Percentiles rank a stretch among this genome's conserved stretches.
Evolutionary conservation across 2,113 vertebrate genomes (phyloP).

Genomic region (Irena cyanogastra): DNA sequence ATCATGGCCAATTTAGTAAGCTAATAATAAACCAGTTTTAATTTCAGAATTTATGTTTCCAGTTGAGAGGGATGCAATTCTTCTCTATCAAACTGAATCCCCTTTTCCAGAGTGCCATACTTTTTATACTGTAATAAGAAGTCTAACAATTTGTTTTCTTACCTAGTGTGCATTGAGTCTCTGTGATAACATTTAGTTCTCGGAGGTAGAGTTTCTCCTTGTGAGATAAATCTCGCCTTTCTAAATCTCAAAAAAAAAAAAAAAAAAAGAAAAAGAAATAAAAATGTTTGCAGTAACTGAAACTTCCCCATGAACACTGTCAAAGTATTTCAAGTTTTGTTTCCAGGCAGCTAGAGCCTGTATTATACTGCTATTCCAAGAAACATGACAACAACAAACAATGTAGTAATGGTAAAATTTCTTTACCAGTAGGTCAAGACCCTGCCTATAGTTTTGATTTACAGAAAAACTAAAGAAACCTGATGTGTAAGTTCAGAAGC

Average conservation of each 20-base stretch:
- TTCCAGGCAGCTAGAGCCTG: not conserved
- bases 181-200: constrained; percentile 96
- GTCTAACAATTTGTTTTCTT: constrained; percentile 1
- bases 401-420: not conserved
- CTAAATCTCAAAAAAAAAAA: constrained; percentile 85
- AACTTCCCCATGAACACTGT: not conserved
- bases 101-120: not conserved
- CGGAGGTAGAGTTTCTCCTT: constrained; percentile 97
- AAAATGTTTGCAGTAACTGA: not conserved
- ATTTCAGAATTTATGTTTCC: not conserved
- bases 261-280: not conserved
- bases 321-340: not conserved
- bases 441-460: not conserved
- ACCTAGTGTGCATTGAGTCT: constrained; percentile 98
- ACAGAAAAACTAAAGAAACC: not conserved
- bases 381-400: not conserved
- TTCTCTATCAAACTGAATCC: not conserved
- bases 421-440: not conserved
- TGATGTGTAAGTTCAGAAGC: not conserved
- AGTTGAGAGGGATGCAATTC: not conserved
- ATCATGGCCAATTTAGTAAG: not conserved
- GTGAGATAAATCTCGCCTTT: constrained; percentile 94
- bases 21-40: not conserved
- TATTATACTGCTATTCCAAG: not conserved
- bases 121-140: not conserved